Evolutionary conservation across 2,888 invertebrate species (phyloP), one percentile per base, ranked within the genome.

Genomic region (Lysandra coridon): DNA sequence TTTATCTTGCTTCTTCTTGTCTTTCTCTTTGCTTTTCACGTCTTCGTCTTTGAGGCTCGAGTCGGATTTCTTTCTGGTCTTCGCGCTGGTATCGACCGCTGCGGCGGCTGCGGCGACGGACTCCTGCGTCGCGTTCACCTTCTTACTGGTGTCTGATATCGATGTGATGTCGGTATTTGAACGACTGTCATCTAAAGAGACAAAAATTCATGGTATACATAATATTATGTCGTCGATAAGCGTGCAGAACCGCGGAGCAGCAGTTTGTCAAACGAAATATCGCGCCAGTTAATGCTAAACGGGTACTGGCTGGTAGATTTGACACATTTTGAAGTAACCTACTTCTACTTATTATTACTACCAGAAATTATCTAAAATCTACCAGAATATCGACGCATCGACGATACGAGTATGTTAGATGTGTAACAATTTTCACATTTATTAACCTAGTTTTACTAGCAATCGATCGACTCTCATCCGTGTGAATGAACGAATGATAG

Each of bases 41-140:
- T 92, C 92, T 81, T 94, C 94, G 4, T 94, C 94, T 84, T 93
- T 93, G 69, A 92, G 85, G 79, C 92, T 92, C 1, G 93, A 89
- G 84, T 94, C 94, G 0, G 93, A 92, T 81, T 93, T 94, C 84
- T 93, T 93, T 49, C 93, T 86, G 1, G 88, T 82, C 82, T 93
- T 94, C 0, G 86, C 86, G 76, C 88, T 89, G 6, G 85, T 81
- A 64, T 89, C 90, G 33, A 81, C 81, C 0, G 84, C 81, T 23
- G 6, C 81, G 0, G 84, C 82, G 30, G 5, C 40, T 1, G 40
- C 83, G 64, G 80, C 83, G 78, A 49, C 83, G 73, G 85, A 85
- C 78, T 88, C 88, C 62, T 83, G 87, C 3, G 83, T 84, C 1
- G 82, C 78, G 53, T 80, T 81, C 7, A 84, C 83, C 80, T 90